These are phyloP conservation scores for Bergia sp. DNA, from an alignment of 92 coral and sea anemone genomes.

Conservation along the genomic window DNA sequence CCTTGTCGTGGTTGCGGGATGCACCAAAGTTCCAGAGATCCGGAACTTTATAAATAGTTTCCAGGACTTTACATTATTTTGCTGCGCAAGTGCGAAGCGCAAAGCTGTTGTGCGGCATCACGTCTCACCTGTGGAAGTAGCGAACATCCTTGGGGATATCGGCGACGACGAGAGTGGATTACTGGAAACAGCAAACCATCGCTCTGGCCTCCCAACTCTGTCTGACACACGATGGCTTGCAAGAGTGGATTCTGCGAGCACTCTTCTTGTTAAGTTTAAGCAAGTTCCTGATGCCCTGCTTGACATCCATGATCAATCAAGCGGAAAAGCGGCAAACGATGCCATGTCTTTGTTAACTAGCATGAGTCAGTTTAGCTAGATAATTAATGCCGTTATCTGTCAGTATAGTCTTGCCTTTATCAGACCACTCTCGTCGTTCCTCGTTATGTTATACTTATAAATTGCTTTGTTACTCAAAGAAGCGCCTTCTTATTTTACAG, in stretches of 20 bases:
- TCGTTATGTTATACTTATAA: too few relatives aligned
- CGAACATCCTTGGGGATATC: constrained; percentile 45
- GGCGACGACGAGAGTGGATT: constrained; percentile 38
- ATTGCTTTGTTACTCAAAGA: too few relatives aligned
- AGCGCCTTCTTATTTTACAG: not conserved
- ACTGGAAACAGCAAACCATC: constrained; percentile 38
- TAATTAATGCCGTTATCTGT: constrained; percentile 18
- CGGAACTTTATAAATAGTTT: constrained; percentile 4
- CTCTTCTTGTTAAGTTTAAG: constrained; percentile 2
- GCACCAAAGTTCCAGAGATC: not conserved
- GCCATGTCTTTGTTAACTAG: constrained; percentile 6
- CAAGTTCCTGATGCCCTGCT: too few relatives aligned
- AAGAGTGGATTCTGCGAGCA: constrained; percentile 38
- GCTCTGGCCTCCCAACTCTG: constrained; percentile 48
- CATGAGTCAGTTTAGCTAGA: constrained; percentile 47
- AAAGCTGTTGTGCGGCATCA: constrained; percentile 45
- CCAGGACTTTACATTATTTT: constrained; percentile 52
- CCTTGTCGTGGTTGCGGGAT: constrained; percentile 30
- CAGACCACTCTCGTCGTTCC: constrained; percentile 44
- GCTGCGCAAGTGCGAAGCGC: constrained; percentile 53
- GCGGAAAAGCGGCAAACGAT: too few relatives aligned
- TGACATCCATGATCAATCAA: too few relatives aligned
- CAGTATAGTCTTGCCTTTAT: constrained; percentile 47
- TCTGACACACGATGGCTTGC: constrained; percentile 43
- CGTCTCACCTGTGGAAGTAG: constrained; percentile 31